phyloP scores from a whole-genome alignment of 2,797 vertebrate genomes.

The Denticeps clupeoides region DNA sequence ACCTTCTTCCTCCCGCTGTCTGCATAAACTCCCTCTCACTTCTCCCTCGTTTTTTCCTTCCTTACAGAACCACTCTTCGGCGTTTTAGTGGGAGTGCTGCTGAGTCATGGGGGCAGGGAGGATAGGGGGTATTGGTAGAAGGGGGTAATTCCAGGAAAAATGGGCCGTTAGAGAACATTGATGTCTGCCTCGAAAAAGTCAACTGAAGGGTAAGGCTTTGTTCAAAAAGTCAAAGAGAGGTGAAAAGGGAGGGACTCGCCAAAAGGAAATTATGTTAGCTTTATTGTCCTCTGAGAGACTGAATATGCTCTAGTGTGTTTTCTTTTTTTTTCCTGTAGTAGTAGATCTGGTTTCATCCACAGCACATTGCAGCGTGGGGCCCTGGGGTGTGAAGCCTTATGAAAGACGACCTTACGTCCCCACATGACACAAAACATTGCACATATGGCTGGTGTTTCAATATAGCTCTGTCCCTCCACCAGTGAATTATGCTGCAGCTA shows the following conservation, averaged over 20 bases:
- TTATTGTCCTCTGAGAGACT: conserved; percentile 34
- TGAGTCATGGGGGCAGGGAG: conserved; percentile 9
- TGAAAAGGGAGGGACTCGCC: conserved; percentile 49
- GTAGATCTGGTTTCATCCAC: too few relatives aligned
- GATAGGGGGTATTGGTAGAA: too few relatives aligned
- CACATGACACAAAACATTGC: too few relatives aligned
- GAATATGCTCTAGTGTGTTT: neutral
- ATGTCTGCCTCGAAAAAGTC: conserved; percentile 61
- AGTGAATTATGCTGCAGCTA: too few relatives aligned
- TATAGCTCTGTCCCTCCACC: too few relatives aligned
- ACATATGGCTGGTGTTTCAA: too few relatives aligned
- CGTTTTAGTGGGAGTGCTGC: conserved; percentile 5
- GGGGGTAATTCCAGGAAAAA: conserved; percentile 6
- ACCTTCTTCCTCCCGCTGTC: conserved; percentile 7
- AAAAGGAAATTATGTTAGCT: conserved; percentile 60
- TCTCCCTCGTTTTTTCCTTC: conserved; percentile 5
- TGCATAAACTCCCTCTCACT: conserved; percentile 17
- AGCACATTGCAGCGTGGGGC: too few relatives aligned
- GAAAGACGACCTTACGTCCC: too few relatives aligned
- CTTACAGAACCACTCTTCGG: neutral
- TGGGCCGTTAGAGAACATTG: conserved; percentile 37
- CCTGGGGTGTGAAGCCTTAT: too few relatives aligned
- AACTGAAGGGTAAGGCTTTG: conserved; percentile 63
- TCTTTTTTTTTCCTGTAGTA: too few relatives aligned
- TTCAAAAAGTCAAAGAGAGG: conserved; percentile 59